Evolutionary conservation across 1,140 invertebrate genomes (phyloP).

Genomic region (Zophobas morio): DNA sequence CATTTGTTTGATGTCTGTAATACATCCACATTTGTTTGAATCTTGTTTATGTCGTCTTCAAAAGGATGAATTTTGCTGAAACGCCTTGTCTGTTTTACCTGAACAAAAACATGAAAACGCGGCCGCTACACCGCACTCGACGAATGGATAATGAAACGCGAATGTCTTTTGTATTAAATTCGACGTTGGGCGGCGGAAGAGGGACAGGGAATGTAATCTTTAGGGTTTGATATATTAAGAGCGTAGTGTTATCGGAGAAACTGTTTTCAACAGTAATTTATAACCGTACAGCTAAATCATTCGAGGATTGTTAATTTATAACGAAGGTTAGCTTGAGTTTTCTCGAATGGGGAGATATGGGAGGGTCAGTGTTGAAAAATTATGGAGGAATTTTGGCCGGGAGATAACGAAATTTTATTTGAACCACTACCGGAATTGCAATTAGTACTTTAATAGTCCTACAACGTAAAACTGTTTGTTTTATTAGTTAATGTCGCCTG

Average conservation of each 20-base stretch:
- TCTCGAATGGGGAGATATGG: too few relatives aligned
- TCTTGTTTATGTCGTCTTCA: slow-evolving; percentile 16
- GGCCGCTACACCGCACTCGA: background rate
- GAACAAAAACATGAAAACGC: background rate
- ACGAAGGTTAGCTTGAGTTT: background rate
- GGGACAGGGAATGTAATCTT: slow-evolving; percentile 16
- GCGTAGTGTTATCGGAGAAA: slow-evolving; percentile 20
- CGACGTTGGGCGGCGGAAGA: background rate
- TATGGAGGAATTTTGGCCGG: too few relatives aligned
- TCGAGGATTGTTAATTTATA: slow-evolving; percentile 39
- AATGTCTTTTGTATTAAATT: slow-evolving; percentile 7
- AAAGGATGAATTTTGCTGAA: slow-evolving; percentile 1
- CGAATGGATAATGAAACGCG: background rate
- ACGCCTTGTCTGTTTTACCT: background rate
- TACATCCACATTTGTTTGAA: slow-evolving; percentile 8
- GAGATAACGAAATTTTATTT: too few relatives aligned
- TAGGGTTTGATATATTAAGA: slow-evolving; percentile 42
- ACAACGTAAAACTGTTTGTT: too few relatives aligned
- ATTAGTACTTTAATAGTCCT: too few relatives aligned
- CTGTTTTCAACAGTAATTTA: slow-evolving; percentile 37
- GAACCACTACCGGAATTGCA: too few relatives aligned
- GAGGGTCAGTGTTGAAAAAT: too few relatives aligned
- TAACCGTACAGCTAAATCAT: slow-evolving; percentile 33
- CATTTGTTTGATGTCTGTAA: slow-evolving; percentile 13
- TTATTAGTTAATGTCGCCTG: too few relatives aligned